Evolutionary conservation across 2,888 invertebrate species (phyloP).

Genomic region (Hoplodrina blanda): DNA sequence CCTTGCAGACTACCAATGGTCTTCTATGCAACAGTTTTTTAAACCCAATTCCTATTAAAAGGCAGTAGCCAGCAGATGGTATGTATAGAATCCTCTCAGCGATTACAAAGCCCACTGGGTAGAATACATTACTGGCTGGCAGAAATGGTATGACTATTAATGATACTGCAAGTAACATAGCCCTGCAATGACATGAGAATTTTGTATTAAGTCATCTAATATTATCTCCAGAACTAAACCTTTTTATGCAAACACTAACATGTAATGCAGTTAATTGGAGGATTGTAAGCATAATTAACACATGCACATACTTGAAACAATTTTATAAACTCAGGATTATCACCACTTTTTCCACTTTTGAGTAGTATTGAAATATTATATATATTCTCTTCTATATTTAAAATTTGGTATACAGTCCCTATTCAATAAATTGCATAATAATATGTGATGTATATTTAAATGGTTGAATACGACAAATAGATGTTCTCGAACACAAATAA

Average conservation of each 20-base stretch:
- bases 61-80: constrained; percentile 95
- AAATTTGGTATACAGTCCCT: no score
- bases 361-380: no score
- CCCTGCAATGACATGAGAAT: constrained; percentile 81
- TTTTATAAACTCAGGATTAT: neutral
- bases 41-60: constrained; percentile 92
- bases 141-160: constrained; percentile 94
- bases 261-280: no score
- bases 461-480: no score
- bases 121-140: constrained; percentile 95
- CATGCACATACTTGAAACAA: neutral
- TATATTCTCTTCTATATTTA: no score
- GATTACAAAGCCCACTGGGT: constrained; percentile 97
- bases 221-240: neutral
- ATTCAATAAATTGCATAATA: no score
- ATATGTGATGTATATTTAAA: no score
- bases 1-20: constrained; percentile 66
- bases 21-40: constrained; percentile 69
- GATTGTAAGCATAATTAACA: no score
- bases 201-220: neutral
- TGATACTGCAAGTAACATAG: constrained; percentile 89
- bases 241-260: neutral
- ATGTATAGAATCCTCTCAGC: constrained; percentile 96
- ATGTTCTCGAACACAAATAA: no score
- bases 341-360: neutral